Evolutionary conservation across 37 sponge, comb jelly and placozoan genomes (phyloP).

Genomic region (Hexactinellida sp.): DNA sequence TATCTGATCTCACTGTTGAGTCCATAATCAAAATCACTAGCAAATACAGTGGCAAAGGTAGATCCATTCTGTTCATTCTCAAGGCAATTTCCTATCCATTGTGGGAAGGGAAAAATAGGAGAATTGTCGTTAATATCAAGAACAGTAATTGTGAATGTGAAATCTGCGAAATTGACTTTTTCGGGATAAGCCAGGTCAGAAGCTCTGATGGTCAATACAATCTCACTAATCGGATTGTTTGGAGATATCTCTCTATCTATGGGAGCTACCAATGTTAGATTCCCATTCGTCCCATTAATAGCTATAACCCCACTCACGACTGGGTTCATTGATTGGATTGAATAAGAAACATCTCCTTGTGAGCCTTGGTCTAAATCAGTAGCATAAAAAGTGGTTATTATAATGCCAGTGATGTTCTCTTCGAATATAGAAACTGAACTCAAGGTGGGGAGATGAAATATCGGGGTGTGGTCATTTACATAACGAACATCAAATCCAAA

Average conservation of each 20-base stretch:
- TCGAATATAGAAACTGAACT: not conserved
- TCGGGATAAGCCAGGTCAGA: not conserved
- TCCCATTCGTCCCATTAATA: not conserved
- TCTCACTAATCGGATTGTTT: not conserved
- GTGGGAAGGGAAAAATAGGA: not conserved
- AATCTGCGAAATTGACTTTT: not conserved
- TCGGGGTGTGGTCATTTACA: not conserved
- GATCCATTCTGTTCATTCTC: not conserved
- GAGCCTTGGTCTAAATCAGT: not conserved
- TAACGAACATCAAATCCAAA: not conserved
- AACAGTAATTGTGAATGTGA: not conserved
- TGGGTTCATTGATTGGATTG: not conserved
- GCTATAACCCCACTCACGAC: not conserved
- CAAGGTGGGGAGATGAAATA: not conserved
- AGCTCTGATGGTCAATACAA: not conserved
- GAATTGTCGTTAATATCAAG: not conserved
- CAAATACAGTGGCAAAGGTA: not conserved
- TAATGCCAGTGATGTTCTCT: not conserved
- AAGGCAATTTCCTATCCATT: not conserved
- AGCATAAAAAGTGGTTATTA: not conserved
- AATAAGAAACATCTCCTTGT: not conserved
- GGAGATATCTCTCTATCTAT: not conserved
- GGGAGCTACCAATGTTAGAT: not conserved
- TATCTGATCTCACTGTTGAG: not conserved
- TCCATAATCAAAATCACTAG: not conserved